Evolutionary conservation across 2,113 vertebrate species (phyloP).

Genomic region (Echinops telfairi): DNA sequence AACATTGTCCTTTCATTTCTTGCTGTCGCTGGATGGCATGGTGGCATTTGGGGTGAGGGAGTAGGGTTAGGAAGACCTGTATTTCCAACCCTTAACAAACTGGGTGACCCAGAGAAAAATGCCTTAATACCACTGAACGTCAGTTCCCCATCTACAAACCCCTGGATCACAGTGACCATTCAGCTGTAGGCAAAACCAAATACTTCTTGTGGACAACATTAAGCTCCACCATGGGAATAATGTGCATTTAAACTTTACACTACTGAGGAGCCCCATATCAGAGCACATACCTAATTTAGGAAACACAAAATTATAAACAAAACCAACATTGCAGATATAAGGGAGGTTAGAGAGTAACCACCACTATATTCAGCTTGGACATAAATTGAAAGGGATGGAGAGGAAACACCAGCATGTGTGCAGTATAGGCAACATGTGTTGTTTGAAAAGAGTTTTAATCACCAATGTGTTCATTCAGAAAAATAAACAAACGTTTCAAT

Average conservation of each 20-base stretch:
- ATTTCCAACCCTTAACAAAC: neutral
- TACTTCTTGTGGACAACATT: neutral
- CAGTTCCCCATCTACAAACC: neutral
- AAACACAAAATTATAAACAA: neutral
- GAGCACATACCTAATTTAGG: neutral
- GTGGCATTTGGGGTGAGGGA: neutral
- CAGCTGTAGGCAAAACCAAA: neutral
- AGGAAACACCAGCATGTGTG: neutral
- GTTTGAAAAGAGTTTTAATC: neutral
- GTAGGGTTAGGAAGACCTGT: neutral
- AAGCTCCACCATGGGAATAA: neutral
- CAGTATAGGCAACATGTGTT: too few relatives aligned
- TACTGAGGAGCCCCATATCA: neutral
- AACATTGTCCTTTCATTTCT: conserved; percentile 35
- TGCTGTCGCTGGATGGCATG: neutral
- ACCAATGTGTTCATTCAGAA: neutral
- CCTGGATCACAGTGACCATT: too few relatives aligned
- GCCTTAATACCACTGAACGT: neutral
- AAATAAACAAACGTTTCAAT: neutral
- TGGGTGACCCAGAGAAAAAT: conserved; percentile 9
- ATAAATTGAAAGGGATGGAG: neutral
- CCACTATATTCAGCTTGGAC: neutral
- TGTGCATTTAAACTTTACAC: neutral
- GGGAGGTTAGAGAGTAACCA: neutral
- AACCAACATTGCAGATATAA: neutral